phyloP scores from a whole-genome alignment of 2,797 vertebrate species.

The Carcharodon carcharias region DNA sequence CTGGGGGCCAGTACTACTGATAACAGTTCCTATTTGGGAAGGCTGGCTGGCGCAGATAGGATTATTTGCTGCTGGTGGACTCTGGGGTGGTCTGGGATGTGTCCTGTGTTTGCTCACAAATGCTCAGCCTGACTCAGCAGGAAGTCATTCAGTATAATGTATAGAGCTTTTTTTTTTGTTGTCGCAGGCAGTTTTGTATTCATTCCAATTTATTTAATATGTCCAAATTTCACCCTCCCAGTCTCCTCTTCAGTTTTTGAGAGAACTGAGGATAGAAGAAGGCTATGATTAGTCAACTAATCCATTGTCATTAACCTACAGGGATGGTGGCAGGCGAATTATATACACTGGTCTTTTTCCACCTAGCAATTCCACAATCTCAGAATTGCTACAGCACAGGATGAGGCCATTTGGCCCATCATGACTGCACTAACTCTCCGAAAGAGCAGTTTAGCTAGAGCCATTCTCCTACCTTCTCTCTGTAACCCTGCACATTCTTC shows the following conservation, averaged over 20 bases:
- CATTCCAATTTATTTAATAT: neutral
- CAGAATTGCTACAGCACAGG: no score
- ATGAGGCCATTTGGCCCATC: no score
- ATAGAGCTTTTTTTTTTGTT: neutral
- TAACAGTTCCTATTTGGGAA: conserved; percentile 21
- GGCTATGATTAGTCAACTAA: neutral
- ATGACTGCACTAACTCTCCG: no score
- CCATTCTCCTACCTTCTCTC: no score
- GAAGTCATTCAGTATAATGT: neutral
- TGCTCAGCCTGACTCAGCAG: neutral
- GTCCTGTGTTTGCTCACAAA: neutral
- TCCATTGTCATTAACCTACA: neutral
- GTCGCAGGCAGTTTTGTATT: neutral
- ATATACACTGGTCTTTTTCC: neutral
- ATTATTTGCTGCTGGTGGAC: neutral
- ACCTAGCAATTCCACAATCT: neutral
- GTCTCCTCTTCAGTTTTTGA: neutral
- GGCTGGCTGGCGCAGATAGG: neutral
- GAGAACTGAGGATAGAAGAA: neutral
- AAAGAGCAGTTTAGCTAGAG: no score
- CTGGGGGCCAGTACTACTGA: neutral
- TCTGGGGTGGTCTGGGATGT: no score
- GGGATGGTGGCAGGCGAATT: neutral
- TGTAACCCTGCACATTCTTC: no score
- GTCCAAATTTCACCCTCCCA: neutral